Conservation (phyloP, 2,888 invertebrate species). For the Melinopterus prodromus region DNA sequence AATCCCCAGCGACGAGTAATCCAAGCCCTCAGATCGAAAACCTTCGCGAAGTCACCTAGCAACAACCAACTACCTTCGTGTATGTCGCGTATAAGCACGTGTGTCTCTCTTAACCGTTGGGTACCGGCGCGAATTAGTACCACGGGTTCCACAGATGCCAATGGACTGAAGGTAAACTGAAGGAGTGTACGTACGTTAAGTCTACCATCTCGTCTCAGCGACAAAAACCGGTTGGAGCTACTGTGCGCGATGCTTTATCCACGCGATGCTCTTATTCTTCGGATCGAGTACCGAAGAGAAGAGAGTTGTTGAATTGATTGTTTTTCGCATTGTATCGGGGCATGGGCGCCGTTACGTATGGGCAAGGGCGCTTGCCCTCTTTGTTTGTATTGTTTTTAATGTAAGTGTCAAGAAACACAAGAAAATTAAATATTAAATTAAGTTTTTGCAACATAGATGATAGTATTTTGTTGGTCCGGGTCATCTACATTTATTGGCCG, state of each 20-base stretch:
- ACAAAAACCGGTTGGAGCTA: slow-evolving; percentile 4
- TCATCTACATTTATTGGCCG: no score
- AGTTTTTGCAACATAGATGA: no score
- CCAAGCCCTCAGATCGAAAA: slow-evolving; percentile 43
- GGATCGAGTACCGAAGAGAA: neutral
- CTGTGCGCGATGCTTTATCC: slow-evolving; percentile 33
- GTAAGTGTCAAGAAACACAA: no score
- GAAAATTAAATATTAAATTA: no score
- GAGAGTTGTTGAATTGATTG: neutral
- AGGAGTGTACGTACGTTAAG: neutral
- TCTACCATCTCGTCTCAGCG: slow-evolving; percentile 37
- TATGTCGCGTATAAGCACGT: slow-evolving; percentile 45
- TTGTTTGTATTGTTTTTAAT: neutral
- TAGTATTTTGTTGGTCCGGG: no score
- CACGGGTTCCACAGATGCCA: slow-evolving; percentile 39
- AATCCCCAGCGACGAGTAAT: neutral
- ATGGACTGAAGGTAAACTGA: slow-evolving; percentile 30
- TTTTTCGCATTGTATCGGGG: neutral
- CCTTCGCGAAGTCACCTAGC: slow-evolving; percentile 38
- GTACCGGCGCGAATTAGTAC: slow-evolving; percentile 30
- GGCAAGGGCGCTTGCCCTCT: neutral
- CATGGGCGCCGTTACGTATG: neutral
- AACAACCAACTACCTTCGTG: slow-evolving; percentile 28
- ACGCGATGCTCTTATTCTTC: slow-evolving; percentile 42
- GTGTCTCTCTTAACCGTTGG: slow-evolving; percentile 43